Conservation (phyloP, 2,888 invertebrate species). For the Malacosoma neustria region DNA sequence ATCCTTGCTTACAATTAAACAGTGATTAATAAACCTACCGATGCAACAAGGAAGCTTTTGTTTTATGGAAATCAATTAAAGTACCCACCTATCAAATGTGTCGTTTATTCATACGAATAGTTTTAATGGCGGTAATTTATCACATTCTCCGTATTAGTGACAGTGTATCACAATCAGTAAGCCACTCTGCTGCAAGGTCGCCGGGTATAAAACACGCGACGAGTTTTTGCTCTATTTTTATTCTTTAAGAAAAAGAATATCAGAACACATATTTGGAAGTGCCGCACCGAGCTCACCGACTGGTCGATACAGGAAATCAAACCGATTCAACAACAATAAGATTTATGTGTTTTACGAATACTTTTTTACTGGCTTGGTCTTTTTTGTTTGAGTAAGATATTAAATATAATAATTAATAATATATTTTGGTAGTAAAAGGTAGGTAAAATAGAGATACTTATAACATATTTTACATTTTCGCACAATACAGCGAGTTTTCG, state of each 20-base stretch:
- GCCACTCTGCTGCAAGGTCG: constrained; percentile 65
- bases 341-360: constrained; percentile 60
- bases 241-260: constrained; percentile 62
- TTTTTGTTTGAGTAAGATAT: constrained; percentile 10
- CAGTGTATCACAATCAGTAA: constrained; percentile 62
- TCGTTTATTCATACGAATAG: constrained; percentile 23
- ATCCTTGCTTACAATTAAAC: constrained; percentile 36
- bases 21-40: constrained; percentile 36
- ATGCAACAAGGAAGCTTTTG: constrained; percentile 20
- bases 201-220: constrained; percentile 55
- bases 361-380: constrained; percentile 36
- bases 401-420: no score
- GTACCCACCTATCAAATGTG: constrained; percentile 22
- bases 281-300: constrained; percentile 36
- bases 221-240: constrained; percentile 68
- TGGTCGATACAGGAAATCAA: constrained; percentile 67
- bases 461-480: no score
- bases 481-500: no score
- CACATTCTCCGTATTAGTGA: constrained; percentile 57
- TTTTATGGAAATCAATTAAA: constrained; percentile 34
- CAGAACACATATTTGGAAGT: constrained; percentile 68
- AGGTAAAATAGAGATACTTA: no score
- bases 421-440: no score
- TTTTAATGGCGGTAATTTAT: constrained; percentile 53
- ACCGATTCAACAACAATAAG: constrained; percentile 62